Percentiles rank a stretch among this genome's conserved stretches.
Evolutionary conservation across 1,140 invertebrate species (phyloP).

Genomic region (Mercenaria mercenaria): DNA sequence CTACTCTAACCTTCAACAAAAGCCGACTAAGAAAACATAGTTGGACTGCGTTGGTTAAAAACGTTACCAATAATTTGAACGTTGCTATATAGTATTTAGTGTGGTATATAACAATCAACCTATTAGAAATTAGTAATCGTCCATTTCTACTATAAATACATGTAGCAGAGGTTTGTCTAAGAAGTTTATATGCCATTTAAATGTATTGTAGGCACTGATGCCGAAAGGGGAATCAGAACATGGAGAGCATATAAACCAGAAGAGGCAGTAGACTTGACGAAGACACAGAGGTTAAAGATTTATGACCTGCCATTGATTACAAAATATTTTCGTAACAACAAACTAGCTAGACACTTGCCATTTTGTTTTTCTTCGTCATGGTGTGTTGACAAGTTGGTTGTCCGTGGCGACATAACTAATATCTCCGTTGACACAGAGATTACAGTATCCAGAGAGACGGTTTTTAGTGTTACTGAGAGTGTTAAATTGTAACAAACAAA

Average conservation of each 20-base stretch:
- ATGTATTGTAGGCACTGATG: not conserved
- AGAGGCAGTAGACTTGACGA: not conserved
- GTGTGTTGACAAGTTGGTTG: not conserved
- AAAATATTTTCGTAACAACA: not conserved
- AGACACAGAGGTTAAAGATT: not conserved
- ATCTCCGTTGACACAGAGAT: not conserved
- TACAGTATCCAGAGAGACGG: not conserved
- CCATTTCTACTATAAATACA: too few relatives aligned
- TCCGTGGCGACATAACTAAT: not conserved
- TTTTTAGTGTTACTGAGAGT: not conserved
- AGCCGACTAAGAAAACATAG: too few relatives aligned
- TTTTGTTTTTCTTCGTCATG: not conserved
- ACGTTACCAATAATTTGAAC: too few relatives aligned
- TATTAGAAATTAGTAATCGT: too few relatives aligned
- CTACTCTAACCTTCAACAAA: too few relatives aligned
- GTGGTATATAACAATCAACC: too few relatives aligned
- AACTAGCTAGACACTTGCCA: not conserved
- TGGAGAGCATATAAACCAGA: not conserved
- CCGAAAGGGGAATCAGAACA: not conserved
- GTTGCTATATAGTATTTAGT: too few relatives aligned
- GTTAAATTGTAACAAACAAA: not conserved
- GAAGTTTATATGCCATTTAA: too few relatives aligned
- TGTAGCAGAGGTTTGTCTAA: too few relatives aligned
- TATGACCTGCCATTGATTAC: not conserved
- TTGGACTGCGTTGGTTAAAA: too few relatives aligned